Percentiles rank a stretch among this genome's conserved stretches.
Conservation (phyloP, 2,888 invertebrate species). For the Drosophila anomalata region DNA sequence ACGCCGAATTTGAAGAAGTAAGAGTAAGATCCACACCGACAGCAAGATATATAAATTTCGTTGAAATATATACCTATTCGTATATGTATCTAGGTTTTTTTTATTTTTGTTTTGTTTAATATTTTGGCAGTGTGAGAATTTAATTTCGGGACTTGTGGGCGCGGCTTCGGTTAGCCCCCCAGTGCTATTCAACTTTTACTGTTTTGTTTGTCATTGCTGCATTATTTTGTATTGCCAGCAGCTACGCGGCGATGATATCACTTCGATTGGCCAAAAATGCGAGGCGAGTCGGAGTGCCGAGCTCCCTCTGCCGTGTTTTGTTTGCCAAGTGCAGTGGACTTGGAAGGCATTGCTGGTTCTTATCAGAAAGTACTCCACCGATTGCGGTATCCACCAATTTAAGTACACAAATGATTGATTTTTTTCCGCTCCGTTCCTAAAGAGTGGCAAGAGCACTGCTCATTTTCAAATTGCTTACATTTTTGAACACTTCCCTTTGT, state of each 20-base stretch:
- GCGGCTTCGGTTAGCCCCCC: background rate
- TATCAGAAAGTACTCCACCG: background rate
- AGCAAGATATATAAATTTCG: constrained; percentile 10
- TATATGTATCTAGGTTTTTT: background rate
- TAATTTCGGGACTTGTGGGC: background rate
- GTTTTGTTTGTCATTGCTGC: constrained; percentile 2
- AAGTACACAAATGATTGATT: no score
- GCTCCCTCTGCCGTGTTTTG: background rate
- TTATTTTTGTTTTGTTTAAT: background rate
- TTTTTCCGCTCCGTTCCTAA: no score
- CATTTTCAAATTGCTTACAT: no score
- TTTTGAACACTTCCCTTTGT: background rate
- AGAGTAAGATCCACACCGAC: constrained; percentile 17
- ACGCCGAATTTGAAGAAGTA: constrained; percentile 38
- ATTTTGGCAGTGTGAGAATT: background rate
- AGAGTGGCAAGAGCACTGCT: no score
- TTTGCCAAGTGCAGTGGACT: background rate
- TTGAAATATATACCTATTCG: background rate
- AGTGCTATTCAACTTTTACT: constrained; percentile 1
- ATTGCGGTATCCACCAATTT: background rate
- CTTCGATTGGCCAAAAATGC: background rate
- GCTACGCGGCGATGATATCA: constrained; percentile 1
- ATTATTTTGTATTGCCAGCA: background rate
- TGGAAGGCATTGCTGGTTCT: background rate
- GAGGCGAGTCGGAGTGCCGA: background rate